phyloP scores from a whole-genome alignment of 2,113 vertebrate genomes.

The Athene cunicularia region DNA sequence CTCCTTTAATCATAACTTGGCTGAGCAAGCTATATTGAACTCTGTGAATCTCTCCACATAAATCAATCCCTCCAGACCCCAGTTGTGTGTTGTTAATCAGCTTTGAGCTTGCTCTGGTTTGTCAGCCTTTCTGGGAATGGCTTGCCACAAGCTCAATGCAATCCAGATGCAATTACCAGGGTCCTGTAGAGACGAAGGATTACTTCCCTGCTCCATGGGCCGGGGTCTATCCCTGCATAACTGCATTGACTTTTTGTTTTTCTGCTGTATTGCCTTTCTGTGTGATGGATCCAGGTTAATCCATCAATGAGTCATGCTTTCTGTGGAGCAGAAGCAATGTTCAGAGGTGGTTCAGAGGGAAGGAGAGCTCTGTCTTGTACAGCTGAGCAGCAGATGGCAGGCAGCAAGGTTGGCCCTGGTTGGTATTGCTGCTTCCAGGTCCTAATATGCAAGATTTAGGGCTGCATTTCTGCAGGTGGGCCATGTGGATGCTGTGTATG shows the following conservation, averaged over 20 bases:
- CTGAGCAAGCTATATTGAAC: not conserved
- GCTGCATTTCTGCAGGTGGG: not conserved
- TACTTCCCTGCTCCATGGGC: not conserved
- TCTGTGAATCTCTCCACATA: not conserved
- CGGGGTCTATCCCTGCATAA: not conserved
- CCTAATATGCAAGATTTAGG: too few relatives aligned
- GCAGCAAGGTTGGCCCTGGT: not conserved
- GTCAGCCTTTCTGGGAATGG: not conserved
- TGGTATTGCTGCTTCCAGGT: accelerated
- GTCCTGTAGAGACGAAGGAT: not conserved
- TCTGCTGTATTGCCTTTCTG: not conserved
- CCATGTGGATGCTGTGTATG: not conserved
- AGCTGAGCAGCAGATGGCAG: not conserved
- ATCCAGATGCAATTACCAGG: not conserved
- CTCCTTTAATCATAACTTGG: not conserved
- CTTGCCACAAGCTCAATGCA: not conserved
- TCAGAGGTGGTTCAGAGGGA: not conserved
- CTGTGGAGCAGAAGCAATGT: not conserved
- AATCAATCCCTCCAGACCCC: not conserved
- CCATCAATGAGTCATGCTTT: not conserved
- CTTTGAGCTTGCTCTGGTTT: not conserved
- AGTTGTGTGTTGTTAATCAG: not conserved
- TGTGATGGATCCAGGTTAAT: not conserved
- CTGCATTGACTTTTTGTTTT: not conserved
- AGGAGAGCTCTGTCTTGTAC: not conserved